Base-by-base conservation (phyloP, 2,888 invertebrate species). In the Epirrhoe tristata region DNA sequence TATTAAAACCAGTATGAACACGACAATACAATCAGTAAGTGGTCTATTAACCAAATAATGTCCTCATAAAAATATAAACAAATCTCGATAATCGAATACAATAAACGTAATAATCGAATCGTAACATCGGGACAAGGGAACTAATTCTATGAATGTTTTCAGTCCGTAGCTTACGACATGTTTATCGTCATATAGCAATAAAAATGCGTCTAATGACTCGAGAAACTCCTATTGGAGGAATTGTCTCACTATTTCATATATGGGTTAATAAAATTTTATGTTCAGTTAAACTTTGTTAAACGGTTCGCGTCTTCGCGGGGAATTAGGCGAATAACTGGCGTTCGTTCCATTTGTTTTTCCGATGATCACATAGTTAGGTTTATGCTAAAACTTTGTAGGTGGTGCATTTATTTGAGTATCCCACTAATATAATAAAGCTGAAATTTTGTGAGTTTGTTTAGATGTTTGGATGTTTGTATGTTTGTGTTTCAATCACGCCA, bases 251-350 rank as follows among this genome's bases (percentile, higher is more conserved):
- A 93, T 89, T 89, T 93, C 93, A 91, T 93, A 92, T 90, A 91
- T 88, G 90, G 89, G 87, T 90, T 86, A 90, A 93, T 93, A 93
- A 93, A 93, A 91, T 91, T 92, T 93, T 93, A 93, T 93, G 89
- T 87, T 79, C 88, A 90, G 91, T 92, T 92, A 88, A 91, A 91
- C 85, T 92, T 88, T 84, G 87, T 91, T 93, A 91, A 93, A 90
- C 82, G 89, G 76, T 82, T 79, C 80, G 79, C 80, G 79, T 83
- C 78, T 73, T 74, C 67, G 73, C 67, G 72, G 66, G 62, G 68
- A 81, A 84, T 83, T 84, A 85, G 77, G 72, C 67, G 63, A 53
- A 54, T 57, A 62, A 63, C 46, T 63, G 39, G 51, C 50, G 46
- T 59, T 70, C 53, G 16, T 67, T 56, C 24, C 54, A 56, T 69